These are phyloP conservation scores for Phalanger gymnotis DNA, from an alignment of 2,797 vertebrate species.

Conservation along the genomic window DNA sequence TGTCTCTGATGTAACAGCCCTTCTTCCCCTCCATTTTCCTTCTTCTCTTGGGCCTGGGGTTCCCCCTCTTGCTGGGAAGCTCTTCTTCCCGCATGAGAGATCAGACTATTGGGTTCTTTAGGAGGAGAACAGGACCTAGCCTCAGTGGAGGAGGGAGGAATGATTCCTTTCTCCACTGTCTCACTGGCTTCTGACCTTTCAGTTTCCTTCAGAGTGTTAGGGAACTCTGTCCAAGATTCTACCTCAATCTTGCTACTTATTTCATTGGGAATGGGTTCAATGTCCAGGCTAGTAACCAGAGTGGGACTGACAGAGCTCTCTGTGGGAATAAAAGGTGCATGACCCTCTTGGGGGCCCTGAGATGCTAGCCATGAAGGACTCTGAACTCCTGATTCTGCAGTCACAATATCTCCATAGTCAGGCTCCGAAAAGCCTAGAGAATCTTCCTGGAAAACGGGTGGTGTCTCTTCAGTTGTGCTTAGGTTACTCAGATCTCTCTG, in stretches of 20 bases:
- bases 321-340: neutral
- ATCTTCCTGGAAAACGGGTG: constrained; percentile 6
- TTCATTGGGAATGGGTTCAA: neutral
- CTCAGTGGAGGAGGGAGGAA: neutral
- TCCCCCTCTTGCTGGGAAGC: constrained; percentile 30
- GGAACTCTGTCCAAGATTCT: neutral
- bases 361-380: neutral
- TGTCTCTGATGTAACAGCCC: neutral
- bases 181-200: constrained; percentile 46
- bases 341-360: neutral
- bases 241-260: neutral
- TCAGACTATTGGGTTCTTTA: rapidly evolving
- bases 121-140: neutral
- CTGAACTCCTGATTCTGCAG: neutral
- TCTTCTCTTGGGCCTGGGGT: neutral
- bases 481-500: neutral
- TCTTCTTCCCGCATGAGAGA: neutral
- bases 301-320: neutral
- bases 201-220: neutral
- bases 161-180: constrained; percentile 47
- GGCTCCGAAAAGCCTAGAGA: neutral
- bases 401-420: neutral
- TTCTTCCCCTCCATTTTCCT: constrained; percentile 2
- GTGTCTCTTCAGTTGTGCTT: constrained; percentile 20
- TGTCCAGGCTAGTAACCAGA: neutral